phyloP scores from a whole-genome alignment of 2,888 invertebrate genomes.

The Linhomoeus sp. region DNA sequence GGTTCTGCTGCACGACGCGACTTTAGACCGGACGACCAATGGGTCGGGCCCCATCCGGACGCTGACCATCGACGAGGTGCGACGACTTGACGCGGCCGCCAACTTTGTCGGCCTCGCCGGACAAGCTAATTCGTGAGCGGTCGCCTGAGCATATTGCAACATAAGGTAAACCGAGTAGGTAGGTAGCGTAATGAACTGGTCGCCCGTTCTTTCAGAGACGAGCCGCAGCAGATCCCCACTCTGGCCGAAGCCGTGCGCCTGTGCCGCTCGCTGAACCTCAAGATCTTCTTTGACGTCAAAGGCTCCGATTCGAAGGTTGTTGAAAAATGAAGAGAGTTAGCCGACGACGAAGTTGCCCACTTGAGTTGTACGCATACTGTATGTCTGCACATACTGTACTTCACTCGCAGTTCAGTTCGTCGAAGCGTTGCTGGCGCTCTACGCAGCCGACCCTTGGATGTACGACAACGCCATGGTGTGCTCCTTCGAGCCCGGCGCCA shows the following conservation, averaged over 20 bases:
- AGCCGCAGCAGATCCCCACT: constrained; percentile 37
- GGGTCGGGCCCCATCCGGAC: constrained; percentile 25
- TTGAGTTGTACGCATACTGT: too few species aligned
- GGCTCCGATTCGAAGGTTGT: constrained; percentile 16
- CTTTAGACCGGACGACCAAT: constrained; percentile 45
- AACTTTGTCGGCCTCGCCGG: constrained; percentile 28
- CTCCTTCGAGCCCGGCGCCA: constrained; percentile 55
- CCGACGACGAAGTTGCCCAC: too few species aligned
- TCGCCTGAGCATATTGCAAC: too few species aligned
- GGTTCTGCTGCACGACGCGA: constrained; percentile 53
- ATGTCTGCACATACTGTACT: too few species aligned
- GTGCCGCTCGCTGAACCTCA: constrained; percentile 42
- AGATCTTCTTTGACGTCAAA: constrained; percentile 55
- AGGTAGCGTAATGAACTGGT: too few species aligned
- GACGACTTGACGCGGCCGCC: constrained; percentile 45
- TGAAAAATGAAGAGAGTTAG: too few species aligned
- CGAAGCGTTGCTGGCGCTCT: constrained; percentile 39
- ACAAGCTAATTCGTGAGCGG: too few species aligned
- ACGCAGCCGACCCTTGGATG: constrained; percentile 41
- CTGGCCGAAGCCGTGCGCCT: constrained; percentile 48
- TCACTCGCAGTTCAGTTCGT: constrained; percentile 17
- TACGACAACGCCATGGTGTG: constrained; percentile 46
- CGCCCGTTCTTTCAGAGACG: background rate
- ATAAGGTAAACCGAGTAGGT: too few species aligned
- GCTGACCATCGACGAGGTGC: constrained; percentile 36